phyloP scores from a whole-genome alignment of 2,888 invertebrate species.

The Brachyopa scutellaris region DNA sequence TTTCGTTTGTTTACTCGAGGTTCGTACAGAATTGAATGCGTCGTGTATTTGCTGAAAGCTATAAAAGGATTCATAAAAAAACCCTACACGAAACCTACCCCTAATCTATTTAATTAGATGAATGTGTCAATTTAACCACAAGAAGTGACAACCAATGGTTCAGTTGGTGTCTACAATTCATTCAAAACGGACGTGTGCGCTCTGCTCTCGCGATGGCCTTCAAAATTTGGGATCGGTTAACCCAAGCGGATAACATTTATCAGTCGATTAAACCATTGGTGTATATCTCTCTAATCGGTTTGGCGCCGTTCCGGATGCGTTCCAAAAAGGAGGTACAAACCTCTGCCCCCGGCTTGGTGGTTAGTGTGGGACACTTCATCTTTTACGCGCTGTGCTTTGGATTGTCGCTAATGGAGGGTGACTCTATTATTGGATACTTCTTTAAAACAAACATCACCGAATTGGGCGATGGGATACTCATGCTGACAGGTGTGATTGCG shows the following conservation, averaged over 20 bases:
- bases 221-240: conserved; percentile 77
- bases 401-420: conserved; percentile 76
- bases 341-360: conserved; percentile 76
- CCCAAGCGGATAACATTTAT: conserved; percentile 79
- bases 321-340: conserved; percentile 78
- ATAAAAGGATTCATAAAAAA: no score
- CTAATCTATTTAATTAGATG: conserved; percentile 57
- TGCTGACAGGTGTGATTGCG: conserved; percentile 78
- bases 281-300: conserved; percentile 78
- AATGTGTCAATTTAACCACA: not conserved
- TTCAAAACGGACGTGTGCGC: conserved; percentile 31
- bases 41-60: conserved; percentile 11
- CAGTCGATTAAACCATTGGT: conserved; percentile 79
- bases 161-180: conserved; percentile 28
- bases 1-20: conserved; percentile 21
- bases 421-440: conserved; percentile 80
- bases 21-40: not conserved
- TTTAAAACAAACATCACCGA: conserved; percentile 80
- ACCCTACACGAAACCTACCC: not conserved
- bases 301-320: conserved; percentile 79
- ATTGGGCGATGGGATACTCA: conserved; percentile 78
- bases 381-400: conserved; percentile 78
- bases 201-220: conserved; percentile 74
- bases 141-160: not conserved
- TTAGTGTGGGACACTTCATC: conserved; percentile 77